A percentile compares a stretch with the other conserved stretches of the same genome.
phyloP scores from a whole-genome alignment of 1,140 invertebrate genomes.

The Rhynchophorus ferrugineus region DNA sequence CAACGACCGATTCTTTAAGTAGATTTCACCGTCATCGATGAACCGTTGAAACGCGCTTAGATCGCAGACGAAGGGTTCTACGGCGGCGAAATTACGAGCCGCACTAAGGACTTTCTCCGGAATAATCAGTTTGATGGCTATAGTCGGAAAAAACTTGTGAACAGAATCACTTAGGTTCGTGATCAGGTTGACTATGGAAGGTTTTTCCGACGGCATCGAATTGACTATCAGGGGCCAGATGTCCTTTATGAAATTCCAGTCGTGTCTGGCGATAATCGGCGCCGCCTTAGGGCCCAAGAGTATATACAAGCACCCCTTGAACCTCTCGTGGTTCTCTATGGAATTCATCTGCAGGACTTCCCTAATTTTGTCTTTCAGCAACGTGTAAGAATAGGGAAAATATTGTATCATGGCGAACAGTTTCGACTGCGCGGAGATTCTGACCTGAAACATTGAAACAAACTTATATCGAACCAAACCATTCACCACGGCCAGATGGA shows the following conservation, averaged over 20 bases:
- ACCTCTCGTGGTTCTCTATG: slow-evolving; percentile 57
- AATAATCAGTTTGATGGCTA: slow-evolving; percentile 51
- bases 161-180: slow-evolving; percentile 49
- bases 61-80: slow-evolving; percentile 30
- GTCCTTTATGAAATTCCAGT: slow-evolving; percentile 64
- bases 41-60: slow-evolving; percentile 37
- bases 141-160: slow-evolving; percentile 48
- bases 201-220: slow-evolving; percentile 71
- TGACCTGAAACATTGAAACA: slow-evolving; percentile 43
- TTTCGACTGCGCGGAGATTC: slow-evolving; percentile 54
- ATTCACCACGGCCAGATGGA: too few species aligned
- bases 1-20: slow-evolving; percentile 41
- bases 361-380: slow-evolving; percentile 52
- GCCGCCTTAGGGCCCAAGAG: slow-evolving; percentile 57
- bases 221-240: slow-evolving; percentile 70
- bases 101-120: slow-evolving; percentile 45
- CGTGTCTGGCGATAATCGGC: slow-evolving; percentile 58
- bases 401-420: slow-evolving; percentile 45
- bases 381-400: slow-evolving; percentile 54
- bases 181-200: slow-evolving; percentile 67
- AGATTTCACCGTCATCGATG: slow-evolving; percentile 40
- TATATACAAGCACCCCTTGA: slow-evolving; percentile 75
- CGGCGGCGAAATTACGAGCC: slow-evolving; percentile 45
- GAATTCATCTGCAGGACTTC: slow-evolving; percentile 52
- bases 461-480: too few species aligned